Percentiles rank a stretch among this genome's conserved stretches.
Conservation (phyloP, 2,113 vertebrate species). For the Capreolus pygargus region DNA sequence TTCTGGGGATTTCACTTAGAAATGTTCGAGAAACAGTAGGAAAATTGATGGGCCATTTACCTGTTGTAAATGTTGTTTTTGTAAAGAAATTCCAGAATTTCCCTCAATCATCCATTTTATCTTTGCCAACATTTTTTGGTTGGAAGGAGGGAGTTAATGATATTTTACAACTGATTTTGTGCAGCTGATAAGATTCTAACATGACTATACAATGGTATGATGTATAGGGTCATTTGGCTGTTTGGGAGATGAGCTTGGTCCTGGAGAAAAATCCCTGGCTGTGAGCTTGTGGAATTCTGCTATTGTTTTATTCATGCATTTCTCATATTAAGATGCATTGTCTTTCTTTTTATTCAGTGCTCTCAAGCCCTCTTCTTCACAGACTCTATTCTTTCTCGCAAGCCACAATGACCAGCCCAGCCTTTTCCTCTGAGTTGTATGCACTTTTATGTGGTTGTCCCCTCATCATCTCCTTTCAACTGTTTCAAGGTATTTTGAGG, state of each 20-base stretch:
- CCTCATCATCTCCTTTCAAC: neutral
- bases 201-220: neutral
- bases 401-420: neutral
- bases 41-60: neutral
- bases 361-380: neutral
- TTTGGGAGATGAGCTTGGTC: neutral
- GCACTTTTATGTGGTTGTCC: neutral
- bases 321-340: neutral
- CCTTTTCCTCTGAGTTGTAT: neutral
- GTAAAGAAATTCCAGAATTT: neutral
- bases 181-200: neutral
- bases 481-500: neutral
- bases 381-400: neutral
- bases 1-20: conserved; percentile 3
- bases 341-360: neutral
- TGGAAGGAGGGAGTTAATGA: neutral
- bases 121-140: neutral
- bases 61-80: conserved; percentile 4
- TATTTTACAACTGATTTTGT: neutral
- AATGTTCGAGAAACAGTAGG: neutral
- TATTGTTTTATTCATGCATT: neutral
- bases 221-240: neutral
- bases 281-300: neutral
- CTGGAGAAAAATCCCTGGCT: neutral
- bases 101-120: neutral